Evolutionary conservation across 2,888 invertebrate genomes (phyloP).

Genomic region (Lithosia quadra): DNA sequence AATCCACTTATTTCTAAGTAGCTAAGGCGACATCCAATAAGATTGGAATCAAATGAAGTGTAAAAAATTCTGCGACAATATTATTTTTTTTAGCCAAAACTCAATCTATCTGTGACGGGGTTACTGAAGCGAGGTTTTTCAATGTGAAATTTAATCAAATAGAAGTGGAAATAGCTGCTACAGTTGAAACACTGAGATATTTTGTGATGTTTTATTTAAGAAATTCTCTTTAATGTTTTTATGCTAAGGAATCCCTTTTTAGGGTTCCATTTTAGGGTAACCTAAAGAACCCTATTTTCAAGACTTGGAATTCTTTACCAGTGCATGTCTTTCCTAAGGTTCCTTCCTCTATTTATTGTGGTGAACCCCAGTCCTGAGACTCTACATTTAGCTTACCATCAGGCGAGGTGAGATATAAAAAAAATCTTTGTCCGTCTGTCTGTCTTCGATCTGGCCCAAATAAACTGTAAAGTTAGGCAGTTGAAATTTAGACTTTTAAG

Average conservation of each 20-base stretch:
- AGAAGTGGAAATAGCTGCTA: background rate
- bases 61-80: constrained; percentile 31
- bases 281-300: no score
- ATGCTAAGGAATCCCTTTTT: background rate
- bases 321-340: no score
- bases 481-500: no score
- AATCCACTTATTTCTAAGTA: constrained; percentile 33
- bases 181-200: background rate
- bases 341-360: no score
- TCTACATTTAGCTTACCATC: no score
- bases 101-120: constrained; percentile 28
- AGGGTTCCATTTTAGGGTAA: background rate
- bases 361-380: no score
- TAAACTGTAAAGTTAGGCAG: no score
- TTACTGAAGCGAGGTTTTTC: constrained; percentile 15
- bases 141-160: constrained; percentile 14
- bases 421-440: no score
- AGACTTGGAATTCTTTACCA: no score
- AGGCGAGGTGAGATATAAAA: no score
- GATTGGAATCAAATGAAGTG: constrained; percentile 48
- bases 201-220: background rate
- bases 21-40: constrained; percentile 21
- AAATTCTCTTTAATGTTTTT: background rate
- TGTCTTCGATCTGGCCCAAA: no score
- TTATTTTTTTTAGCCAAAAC: constrained; percentile 28